Conservation (phyloP, 2,888 invertebrate genomes). For the Enchytraeus crypticus region DNA sequence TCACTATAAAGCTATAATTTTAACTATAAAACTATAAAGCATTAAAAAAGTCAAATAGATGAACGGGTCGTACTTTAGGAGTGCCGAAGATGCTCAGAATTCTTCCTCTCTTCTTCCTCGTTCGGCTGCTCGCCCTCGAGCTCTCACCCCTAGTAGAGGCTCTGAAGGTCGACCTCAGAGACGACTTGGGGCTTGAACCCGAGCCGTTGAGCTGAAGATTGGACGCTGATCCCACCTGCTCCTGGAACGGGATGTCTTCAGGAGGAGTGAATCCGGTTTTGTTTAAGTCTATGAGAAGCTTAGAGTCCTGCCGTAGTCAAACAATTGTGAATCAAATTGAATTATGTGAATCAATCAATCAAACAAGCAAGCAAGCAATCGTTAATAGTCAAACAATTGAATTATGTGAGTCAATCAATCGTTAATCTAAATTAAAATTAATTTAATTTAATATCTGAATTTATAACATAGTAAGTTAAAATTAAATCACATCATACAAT, state of each 20-base stretch:
- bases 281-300: constrained; percentile 80
- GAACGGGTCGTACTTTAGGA: background rate
- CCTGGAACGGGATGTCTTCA: constrained; percentile 87
- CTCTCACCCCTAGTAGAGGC: background rate
- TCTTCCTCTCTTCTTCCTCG: background rate
- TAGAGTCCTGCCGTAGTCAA: constrained; percentile 75
- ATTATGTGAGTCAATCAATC: too few species aligned
- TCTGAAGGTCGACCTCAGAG: background rate
- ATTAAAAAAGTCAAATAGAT: background rate
- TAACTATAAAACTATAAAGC: background rate
- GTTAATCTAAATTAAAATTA: background rate
- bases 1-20: background rate
- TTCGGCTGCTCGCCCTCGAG: background rate
- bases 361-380: too few species aligned
- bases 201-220: background rate
- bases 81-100: background rate
- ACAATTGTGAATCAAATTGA: too few species aligned
- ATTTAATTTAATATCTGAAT: background rate
- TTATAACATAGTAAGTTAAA: background rate
- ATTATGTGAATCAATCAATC: constrained; percentile 23
- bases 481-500: background rate
- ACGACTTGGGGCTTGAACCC: background rate
- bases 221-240: constrained; percentile 53
- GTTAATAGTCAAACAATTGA: too few species aligned
- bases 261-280: constrained; percentile 93